Base-by-base conservation (phyloP, 1,140 invertebrate genomes). In the Sycophaga agraensis region DNA sequence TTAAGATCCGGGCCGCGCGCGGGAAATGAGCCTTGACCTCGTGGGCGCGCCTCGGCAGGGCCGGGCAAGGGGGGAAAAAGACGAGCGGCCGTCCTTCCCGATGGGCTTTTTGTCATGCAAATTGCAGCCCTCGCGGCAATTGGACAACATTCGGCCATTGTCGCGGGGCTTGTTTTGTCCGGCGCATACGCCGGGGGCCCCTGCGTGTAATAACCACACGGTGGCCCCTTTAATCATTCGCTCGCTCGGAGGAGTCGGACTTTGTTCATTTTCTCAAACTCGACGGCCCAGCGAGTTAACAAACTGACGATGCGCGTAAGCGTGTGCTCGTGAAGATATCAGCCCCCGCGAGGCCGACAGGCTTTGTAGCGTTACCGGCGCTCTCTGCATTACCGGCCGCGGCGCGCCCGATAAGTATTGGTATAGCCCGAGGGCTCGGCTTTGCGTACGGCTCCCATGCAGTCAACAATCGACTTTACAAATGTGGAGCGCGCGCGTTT, bases 1-100 rank as follows among this genome's bases (percentile, higher is more conserved):
- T 42, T 35, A 56, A 21, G 21, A 37, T 42, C 37, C 22, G 40
- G 6, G 16, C 21, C 21, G 26, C 45, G 28, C 22, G 12, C 22
- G 45, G 28, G 50, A 11, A 43, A 56, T 46, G 19, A 50, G 58
- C 58, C 58, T 60, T 60, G 49, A 60, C 49, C 58, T 53, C 49
- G 22, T 22, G 19, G 7, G n/a, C n/a, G n/a, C n/a, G n/a, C n/a
- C n/a, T n/a, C n/a, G n/a, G n/a, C n/a, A n/a, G n/a, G n/a, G n/a
- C n/a, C n/a, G n/a, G n/a, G n/a, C n/a, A n/a, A n/a, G n/a, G n/a
- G n/a, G n/a, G n/a, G n/a, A n/a, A n/a, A 60, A 61, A 61, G 48
- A 61, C 21, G 43, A 61, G n/a, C n/a, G n/a, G n/a, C n/a, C 59
- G 43, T 61, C 59, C 59, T 60, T 37, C 40, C 37, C 40, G 59